Percentiles rank a stretch among this genome's conserved stretches.
These are phyloP conservation scores for Alcedo quadribrachys DNA, from an alignment of 2,797 vertebrate species.

Conservation along the genomic window DNA sequence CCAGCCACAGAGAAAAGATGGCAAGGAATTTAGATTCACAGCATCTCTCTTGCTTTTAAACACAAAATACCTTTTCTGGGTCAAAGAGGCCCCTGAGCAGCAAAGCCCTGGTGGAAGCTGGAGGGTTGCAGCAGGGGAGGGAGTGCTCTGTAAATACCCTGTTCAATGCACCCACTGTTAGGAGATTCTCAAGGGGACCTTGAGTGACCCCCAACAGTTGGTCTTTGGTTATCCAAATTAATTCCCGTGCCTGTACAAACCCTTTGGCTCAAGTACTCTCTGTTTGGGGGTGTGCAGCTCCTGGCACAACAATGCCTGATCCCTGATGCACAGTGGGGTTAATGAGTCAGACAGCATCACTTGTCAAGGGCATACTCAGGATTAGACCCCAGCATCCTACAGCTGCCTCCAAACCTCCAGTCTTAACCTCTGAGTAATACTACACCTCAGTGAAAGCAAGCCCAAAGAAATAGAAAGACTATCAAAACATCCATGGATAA, in stretches of 20 bases:
- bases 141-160: not conserved
- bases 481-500: slow-evolving; percentile 7
- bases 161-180: not conserved
- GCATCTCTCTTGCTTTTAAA: slow-evolving; percentile 24
- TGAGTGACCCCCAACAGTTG: not conserved
- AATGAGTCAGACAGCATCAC: not conserved
- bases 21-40: slow-evolving; percentile 45
- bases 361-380: not conserved
- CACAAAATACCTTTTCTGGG: slow-evolving; percentile 44
- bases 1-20: slow-evolving; percentile 29
- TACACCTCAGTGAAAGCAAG: not conserved
- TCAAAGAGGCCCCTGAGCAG: slow-evolving; percentile 12
- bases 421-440: not conserved
- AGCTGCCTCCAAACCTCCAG: not conserved
- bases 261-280: not conserved
- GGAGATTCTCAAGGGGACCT: not conserved
- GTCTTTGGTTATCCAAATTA: not conserved
- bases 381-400: not conserved
- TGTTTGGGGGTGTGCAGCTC: not conserved
- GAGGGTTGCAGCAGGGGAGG: not conserved
- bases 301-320: not conserved
- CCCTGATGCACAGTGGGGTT: accelerated
- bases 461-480: not conserved
- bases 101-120: not conserved
- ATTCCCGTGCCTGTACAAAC: not conserved